These are phyloP conservation scores for Leptinotarsa texana DNA, from an alignment of 1,140 invertebrate genomes.

Conservation along the genomic window DNA sequence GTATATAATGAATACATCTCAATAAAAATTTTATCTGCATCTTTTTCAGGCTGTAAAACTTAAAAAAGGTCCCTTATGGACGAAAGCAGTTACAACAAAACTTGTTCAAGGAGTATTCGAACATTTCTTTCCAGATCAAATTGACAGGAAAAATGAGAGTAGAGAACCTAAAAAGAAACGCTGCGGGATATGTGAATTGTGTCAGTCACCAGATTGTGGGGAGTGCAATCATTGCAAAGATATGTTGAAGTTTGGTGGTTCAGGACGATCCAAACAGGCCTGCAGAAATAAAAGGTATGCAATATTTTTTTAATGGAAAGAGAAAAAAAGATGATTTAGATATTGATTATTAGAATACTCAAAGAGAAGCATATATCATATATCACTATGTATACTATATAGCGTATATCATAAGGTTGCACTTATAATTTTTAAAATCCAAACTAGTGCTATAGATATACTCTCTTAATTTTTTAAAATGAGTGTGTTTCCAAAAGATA, in stretches of 20 bases:
- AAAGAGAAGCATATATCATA: too few species aligned
- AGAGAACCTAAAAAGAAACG: slow-evolving; percentile 63
- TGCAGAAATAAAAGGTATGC: slow-evolving; percentile 61
- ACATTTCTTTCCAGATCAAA: slow-evolving; percentile 77
- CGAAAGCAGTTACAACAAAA: slow-evolving; percentile 81
- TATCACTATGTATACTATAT: too few species aligned
- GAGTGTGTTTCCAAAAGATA: too few species aligned
- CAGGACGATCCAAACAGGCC: slow-evolving; percentile 79
- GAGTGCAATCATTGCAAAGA: slow-evolving; percentile 92
- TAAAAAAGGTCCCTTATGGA: slow-evolving; percentile 48
- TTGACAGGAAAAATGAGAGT: slow-evolving; percentile 59
- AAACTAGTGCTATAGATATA: too few species aligned
- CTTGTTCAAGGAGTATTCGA: slow-evolving; percentile 81
- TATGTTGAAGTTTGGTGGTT: slow-evolving; percentile 94
- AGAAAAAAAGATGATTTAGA: too few species aligned
- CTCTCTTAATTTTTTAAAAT: too few species aligned
- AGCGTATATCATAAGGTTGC: too few species aligned
- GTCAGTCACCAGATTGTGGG: slow-evolving; percentile 86
- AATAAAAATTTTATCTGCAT: neutral
- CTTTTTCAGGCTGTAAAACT: slow-evolving; percentile 32
- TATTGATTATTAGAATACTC: too few species aligned
- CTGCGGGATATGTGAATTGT: slow-evolving; percentile 92
- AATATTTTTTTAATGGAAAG: too few species aligned
- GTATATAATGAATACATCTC: slow-evolving; percentile 14
- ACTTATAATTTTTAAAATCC: too few species aligned